phyloP scores from a whole-genome alignment of 2,797 vertebrate species.

The Amphiprion clarkii region DNA sequence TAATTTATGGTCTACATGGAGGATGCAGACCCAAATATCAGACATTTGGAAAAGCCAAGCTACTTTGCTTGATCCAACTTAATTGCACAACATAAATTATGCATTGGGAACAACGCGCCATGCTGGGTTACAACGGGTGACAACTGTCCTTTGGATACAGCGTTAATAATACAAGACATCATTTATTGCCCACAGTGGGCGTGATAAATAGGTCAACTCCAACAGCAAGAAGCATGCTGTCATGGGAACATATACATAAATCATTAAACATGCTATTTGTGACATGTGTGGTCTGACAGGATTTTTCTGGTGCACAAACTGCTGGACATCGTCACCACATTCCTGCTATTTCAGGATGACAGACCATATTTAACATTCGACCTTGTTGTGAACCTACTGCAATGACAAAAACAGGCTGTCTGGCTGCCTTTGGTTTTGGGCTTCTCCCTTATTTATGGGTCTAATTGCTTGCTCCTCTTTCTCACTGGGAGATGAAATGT shows the following conservation, averaged over 20 bases:
- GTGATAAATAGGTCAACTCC: conserved; percentile 64
- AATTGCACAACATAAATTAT: conserved; percentile 62
- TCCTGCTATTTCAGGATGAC: conserved; percentile 6
- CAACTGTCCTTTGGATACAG: conserved; percentile 50
- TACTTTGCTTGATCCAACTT: conserved; percentile 45
- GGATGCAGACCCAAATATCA: conserved; percentile 32
- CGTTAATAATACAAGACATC: conserved; percentile 62
- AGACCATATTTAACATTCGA: conserved; percentile 38
- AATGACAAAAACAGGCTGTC: conserved; percentile 38
- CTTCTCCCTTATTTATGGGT: conserved; percentile 57
- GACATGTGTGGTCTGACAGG: conserved; percentile 5
- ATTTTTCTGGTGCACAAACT: conserved; percentile 5
- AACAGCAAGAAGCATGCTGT: conserved; percentile 47
- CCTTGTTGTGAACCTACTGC: conserved; percentile 53
- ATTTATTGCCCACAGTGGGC: conserved; percentile 49
- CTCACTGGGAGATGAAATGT: conserved; percentile 53
- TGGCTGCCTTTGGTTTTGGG: conserved; percentile 25
- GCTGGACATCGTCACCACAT: conserved; percentile 7
- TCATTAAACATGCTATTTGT: conserved; percentile 42
- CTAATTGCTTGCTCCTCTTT: conserved; percentile 66
- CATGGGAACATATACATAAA: conserved; percentile 38
- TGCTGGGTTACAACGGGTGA: conserved; percentile 29
- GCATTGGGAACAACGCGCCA: conserved; percentile 42
- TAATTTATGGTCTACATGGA: background rate
- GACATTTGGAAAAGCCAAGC: conserved; percentile 28